Evolutionary conservation across 2,113 vertebrate species (phyloP), one percentile per base, ranked within the genome.

Genomic region (Cyanoramphus novaezelandiae): DNA sequence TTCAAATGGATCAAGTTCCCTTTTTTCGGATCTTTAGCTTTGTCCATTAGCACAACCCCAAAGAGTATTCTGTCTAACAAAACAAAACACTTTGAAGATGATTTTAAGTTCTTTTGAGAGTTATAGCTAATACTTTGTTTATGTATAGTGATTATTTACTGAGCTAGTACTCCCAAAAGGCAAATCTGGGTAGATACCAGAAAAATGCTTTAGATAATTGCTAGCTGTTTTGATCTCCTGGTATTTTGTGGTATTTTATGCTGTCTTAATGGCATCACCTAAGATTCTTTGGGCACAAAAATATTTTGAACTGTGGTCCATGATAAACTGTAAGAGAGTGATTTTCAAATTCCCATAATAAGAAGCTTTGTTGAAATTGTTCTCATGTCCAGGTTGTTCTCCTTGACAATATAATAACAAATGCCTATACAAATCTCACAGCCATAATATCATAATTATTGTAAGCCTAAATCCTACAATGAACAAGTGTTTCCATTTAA

Each of bases 1-100:
- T 98, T 95, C 94, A 95, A 95, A 95, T 79, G 88, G 96, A 97
- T 97, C 96, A 92, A 89, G 72, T 97, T 98, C 84, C 95, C 69
- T 93, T 96, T 96, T 83, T 95, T 94, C 74, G 62, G 82, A 93
- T 97, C 82, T 97, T 97, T 81, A 95, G 90, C 83, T 97, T 97
- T 96, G 86, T 95, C 97, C 96, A 97, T 98, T 98, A 98, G 82
- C 71, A 82, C 82, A 93, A 97, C 93, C 96, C 95, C 43, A 79
- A 98, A 97, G 97, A 90, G 93, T 94, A 91, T 98, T 98, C 97
- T 96, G 85, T 98, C 97, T 97, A 98, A 96, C 86, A 97, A 97
- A 97, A 89, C 86, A 97, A 97, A 98, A 97, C 82, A 97, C 55
- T 97, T 97, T 90, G 94, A 95, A 97, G 94, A 96, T 4, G 37